Evolutionary conservation across 2,797 vertebrate genomes (phyloP).

Genomic region (Dendrocincla fuliginosa): DNA sequence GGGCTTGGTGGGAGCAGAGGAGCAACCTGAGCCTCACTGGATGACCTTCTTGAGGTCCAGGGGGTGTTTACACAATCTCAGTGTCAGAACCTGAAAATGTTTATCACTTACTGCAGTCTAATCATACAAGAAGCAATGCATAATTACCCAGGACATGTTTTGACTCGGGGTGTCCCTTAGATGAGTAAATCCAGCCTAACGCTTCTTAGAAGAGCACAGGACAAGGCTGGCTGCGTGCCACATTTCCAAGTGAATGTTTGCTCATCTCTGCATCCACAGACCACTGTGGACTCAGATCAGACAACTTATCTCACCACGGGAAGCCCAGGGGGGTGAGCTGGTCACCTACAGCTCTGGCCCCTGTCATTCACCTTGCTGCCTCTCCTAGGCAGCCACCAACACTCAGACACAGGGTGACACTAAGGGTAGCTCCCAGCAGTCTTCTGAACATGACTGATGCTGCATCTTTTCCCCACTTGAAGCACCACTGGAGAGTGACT

Average conservation of each 20-base stretch:
- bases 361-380: background rate
- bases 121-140: background rate
- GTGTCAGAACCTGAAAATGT: background rate
- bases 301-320: background rate
- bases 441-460: background rate
- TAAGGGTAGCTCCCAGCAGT: background rate
- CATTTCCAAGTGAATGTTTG: background rate
- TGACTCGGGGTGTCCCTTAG: background rate
- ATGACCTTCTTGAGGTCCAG: background rate
- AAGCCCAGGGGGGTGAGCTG: background rate
- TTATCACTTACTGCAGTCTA: background rate
- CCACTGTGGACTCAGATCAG: background rate
- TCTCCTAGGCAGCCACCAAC: background rate
- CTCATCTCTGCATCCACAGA: background rate
- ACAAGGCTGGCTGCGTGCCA: background rate
- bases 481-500: background rate
- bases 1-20: background rate
- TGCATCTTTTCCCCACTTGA: background rate
- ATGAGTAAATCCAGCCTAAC: background rate
- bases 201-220: background rate
- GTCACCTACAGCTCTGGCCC: background rate
- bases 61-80: background rate
- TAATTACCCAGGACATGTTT: background rate
- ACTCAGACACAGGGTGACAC: background rate
- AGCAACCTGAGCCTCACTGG: background rate